phyloP scores from a whole-genome alignment of 2,113 vertebrate species.

The Myrmecobius fasciatus region DNA sequence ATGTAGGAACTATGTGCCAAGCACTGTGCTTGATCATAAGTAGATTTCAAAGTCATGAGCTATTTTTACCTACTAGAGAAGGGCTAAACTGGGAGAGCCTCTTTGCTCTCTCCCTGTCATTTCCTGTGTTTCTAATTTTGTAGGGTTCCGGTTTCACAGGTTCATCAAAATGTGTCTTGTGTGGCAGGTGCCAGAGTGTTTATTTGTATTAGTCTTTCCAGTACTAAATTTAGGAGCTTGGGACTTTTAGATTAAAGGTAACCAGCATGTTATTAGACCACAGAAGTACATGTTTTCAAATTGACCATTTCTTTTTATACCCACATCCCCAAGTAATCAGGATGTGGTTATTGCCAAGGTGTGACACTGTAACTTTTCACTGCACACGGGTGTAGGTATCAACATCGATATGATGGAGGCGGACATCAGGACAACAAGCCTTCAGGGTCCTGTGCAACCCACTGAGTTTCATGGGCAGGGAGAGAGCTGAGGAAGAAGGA shows the following conservation, averaged over 20 bases:
- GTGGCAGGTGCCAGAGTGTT: conserved; percentile 82
- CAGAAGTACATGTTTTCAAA: conserved; percentile 84
- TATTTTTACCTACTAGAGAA: conserved; percentile 69
- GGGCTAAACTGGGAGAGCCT: conserved; percentile 44
- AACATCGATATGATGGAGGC: conserved; percentile 56
- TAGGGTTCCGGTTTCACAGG: conserved; percentile 74
- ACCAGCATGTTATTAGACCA: conserved; percentile 77
- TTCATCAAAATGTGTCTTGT: conserved; percentile 85
- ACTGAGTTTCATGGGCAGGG: conserved; percentile 43
- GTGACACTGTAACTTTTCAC: conserved; percentile 78
- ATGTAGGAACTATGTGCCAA: background rate
- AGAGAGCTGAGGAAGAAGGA: conserved; percentile 49
- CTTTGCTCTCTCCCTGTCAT: conserved; percentile 68
- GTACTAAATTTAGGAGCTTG: conserved; percentile 83
- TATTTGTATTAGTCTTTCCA: conserved; percentile 83
- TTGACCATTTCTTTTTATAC: conserved; percentile 85
- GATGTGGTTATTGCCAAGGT: conserved; percentile 86
- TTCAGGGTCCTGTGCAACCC: conserved; percentile 59
- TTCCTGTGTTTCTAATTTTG: conserved; percentile 79
- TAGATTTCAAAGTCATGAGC: conserved; percentile 52
- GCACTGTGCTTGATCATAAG: background rate
- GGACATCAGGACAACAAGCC: conserved; percentile 33
- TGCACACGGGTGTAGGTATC: conserved; percentile 69
- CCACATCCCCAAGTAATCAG: conserved; percentile 83
- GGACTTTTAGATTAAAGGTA: conserved; percentile 80